These are phyloP conservation scores for Cantharis flavilabris DNA, from an alignment of 2,888 invertebrate species.

Conservation along the genomic window DNA sequence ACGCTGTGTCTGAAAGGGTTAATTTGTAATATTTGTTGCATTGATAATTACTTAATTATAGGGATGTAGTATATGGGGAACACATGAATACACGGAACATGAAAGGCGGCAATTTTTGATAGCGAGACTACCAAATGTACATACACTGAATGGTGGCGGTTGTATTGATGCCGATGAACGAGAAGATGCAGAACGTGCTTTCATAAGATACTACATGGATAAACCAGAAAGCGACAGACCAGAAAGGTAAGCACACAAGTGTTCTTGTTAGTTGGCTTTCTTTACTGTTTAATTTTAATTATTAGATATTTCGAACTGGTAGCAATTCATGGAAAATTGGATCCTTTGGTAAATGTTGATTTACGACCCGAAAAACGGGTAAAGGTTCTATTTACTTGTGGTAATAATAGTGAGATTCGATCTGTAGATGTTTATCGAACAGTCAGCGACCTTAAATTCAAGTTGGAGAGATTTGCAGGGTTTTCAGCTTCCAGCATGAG, in stretches of 20 bases:
- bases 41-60: slow-evolving; percentile 43
- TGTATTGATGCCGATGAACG: slow-evolving; percentile 82
- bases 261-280: neutral
- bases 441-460: slow-evolving; percentile 80
- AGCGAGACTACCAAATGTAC: slow-evolving; percentile 84
- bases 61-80: slow-evolving; percentile 76
- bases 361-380: slow-evolving; percentile 85
- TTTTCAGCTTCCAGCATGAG: slow-evolving; percentile 85
- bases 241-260: slow-evolving; percentile 65
- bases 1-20: no score
- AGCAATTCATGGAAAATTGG: slow-evolving; percentile 84
- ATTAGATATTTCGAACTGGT: slow-evolving; percentile 81
- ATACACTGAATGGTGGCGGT: slow-evolving; percentile 88
- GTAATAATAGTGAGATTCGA: slow-evolving; percentile 72
- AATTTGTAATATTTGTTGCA: no score
- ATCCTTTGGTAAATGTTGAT: slow-evolving; percentile 87
- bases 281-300: slow-evolving; percentile 33
- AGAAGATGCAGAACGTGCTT: slow-evolving; percentile 91
- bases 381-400: slow-evolving; percentile 82
- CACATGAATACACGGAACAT: slow-evolving; percentile 84
- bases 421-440: slow-evolving; percentile 80
- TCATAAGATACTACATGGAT: slow-evolving; percentile 90
- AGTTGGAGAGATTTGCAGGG: slow-evolving; percentile 79
- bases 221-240: slow-evolving; percentile 83
- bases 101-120: slow-evolving; percentile 86